A percentile compares a stretch with the other conserved stretches of the same genome.
Conservation (phyloP, 2,888 invertebrate genomes). For the Mylabris sibirica region DNA sequence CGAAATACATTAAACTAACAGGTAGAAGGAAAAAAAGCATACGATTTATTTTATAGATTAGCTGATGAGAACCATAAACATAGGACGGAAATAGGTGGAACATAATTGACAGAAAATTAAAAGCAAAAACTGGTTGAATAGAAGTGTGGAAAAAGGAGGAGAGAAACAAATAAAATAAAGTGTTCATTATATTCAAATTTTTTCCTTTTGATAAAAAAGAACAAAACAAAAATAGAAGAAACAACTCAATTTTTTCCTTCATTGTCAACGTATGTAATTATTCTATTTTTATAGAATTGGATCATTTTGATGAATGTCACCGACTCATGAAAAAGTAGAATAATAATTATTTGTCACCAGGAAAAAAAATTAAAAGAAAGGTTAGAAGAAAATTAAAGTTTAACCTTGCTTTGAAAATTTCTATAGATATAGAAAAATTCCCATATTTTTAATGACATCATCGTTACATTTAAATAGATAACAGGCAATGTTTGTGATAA, state of each 20-base stretch:
- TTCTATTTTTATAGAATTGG: conserved; percentile 19
- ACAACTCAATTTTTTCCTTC: neutral
- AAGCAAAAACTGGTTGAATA: conserved; percentile 8
- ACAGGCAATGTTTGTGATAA: neutral
- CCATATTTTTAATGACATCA: conserved; percentile 9
- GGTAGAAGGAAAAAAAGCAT: neutral
- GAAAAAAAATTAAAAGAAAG: neutral
- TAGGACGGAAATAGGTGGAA: conserved; percentile 7
- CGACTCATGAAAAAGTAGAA: neutral
- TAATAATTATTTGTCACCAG: neutral
- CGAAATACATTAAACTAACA: neutral
- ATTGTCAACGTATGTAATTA: neutral
- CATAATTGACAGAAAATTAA: conserved; percentile 4
- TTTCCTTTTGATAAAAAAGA: neutral
- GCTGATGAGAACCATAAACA: neutral
- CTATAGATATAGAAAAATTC: conserved; percentile 2
- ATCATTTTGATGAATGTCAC: neutral
- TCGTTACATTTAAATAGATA: conserved; percentile 3
- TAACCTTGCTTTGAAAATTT: neutral
- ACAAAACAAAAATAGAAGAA: neutral
- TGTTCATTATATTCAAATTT: neutral
- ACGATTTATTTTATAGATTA: neutral
- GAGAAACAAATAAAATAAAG: neutral
- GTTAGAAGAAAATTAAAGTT: neutral
- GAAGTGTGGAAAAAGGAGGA: neutral